Evolutionary conservation across 2,888 invertebrate species (phyloP), one percentile per base, ranked within the genome.

Genomic region (Helicoverpa assulta): DNA sequence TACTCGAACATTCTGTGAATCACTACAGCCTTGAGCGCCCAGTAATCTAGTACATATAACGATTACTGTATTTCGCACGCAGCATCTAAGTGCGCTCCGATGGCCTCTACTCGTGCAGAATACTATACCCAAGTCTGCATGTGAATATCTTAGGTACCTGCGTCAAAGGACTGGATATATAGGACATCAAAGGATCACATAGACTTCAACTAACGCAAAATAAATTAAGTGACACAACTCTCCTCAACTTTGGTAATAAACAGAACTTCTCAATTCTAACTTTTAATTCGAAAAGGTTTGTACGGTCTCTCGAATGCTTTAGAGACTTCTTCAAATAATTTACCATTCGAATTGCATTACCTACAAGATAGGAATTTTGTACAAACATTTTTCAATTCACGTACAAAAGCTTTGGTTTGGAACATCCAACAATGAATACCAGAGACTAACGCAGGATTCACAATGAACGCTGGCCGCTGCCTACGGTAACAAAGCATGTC

Each of bases 401-500:
- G 4, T 33, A 64, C 57, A 51, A 55, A 26, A 52, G 47, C 8
- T 53, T 37, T n/a, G 43, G 29, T 55, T 56, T 7, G 33, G 33
- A 37, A 52, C 16, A 50, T 63, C n/a, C 6, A 66, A n/a, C 63
- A 76, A 77, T 56, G 43, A 55, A 67, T 37, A 57, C 26, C 19
- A 40, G 54, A 63, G n/a, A 43, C n/a, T 65, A 21, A 51, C 54
- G 58, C 61, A 40, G 21, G 37, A 18, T 3, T 60, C 59, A 63
- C 43, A 63, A 60, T 63, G 14, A n/a, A 63, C 16, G 29, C 51
- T 40, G 3, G 7, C n/a, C 19, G 26, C 5, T n/a, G n/a, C 47
- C 47, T 47, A 47, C n/a, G 19, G 33, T 33, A 70, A 80, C 72
- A 72, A 70, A 67, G 53, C 63, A 26, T 58, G 40, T 70, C 37